Conservation (phyloP, 2,113 vertebrate genomes). For the Cyphomyrus discorhynchus region DNA sequence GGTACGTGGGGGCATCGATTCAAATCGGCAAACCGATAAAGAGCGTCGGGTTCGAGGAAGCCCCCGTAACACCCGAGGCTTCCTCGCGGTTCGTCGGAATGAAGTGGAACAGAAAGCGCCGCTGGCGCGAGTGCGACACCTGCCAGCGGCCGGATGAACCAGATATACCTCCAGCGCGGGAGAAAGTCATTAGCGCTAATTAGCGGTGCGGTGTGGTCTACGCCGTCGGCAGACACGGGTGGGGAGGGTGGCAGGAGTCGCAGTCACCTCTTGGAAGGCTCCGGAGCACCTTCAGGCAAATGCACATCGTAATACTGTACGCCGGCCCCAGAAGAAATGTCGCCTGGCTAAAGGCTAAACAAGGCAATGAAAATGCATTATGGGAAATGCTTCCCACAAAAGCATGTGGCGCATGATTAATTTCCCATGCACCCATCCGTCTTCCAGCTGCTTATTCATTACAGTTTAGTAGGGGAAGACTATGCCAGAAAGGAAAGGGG, state of each 20-base stretch:
- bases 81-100: not conserved
- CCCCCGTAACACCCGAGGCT: not conserved
- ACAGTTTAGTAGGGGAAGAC: not conserved
- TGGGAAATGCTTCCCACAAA: not conserved
- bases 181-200: constrained; percentile 7
- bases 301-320: not conserved
- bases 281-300: not conserved
- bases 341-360: not conserved
- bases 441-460: not conserved
- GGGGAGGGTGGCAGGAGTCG: not conserved
- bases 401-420: not conserved
- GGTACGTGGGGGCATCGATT: not conserved
- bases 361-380: not conserved
- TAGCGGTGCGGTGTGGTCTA: not conserved
- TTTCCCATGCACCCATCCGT: not conserved
- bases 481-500: not conserved
- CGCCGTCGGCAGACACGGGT: not conserved
- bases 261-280: not conserved
- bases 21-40: not conserved
- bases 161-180: not conserved
- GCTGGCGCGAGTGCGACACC: not conserved
- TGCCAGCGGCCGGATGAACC: not conserved
- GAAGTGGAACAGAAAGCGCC: not conserved
- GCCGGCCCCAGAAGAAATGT: not conserved
- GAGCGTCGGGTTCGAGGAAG: not conserved